A percentile compares a stretch with the other conserved stretches of the same genome.
Evolutionary conservation across 2,888 invertebrate genomes (phyloP).

Genomic region (Latrodectus elegans): DNA sequence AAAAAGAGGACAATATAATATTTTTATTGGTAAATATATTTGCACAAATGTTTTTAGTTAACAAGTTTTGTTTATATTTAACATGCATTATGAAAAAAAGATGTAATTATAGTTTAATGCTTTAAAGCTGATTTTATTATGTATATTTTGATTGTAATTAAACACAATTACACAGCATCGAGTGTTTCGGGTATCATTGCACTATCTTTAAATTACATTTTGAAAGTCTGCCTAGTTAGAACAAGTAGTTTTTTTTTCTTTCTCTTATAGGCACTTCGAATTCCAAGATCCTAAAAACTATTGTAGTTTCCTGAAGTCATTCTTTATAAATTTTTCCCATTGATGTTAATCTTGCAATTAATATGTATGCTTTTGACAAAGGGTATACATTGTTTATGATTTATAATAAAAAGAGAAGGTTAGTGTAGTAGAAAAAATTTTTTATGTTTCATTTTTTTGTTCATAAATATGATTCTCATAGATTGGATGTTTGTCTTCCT

Average conservation of each 20-base stretch:
- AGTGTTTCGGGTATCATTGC: conserved; percentile 36
- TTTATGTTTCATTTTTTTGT: conserved; percentile 44
- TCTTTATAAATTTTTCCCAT: conserved; percentile 1
- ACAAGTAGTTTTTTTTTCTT: conserved; percentile 36
- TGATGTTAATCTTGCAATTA: conserved; percentile 31
- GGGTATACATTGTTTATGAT: not conserved
- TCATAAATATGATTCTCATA: conserved; percentile 17
- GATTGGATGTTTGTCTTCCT: conserved; percentile 64
- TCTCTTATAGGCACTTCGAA: conserved; percentile 14
- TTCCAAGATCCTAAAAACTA: conserved; percentile 23
- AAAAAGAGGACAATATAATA: no score
- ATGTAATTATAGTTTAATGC: not conserved
- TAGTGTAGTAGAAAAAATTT: conserved; percentile 45
- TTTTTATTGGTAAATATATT: not conserved
- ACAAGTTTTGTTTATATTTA: not conserved
- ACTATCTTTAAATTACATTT: conserved; percentile 33
- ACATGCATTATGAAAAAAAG: not conserved
- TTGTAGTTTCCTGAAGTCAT: conserved; percentile 36
- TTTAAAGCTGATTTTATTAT: no score
- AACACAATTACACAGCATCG: not conserved
- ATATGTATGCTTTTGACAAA: conserved; percentile 21
- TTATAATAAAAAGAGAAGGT: conserved; percentile 13
- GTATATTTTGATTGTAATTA: no score
- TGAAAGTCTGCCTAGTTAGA: conserved; percentile 26
- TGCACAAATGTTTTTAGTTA: not conserved